These are phyloP conservation scores for Drosophila jambulina DNA, from an alignment of 1,140 invertebrate genomes.

Conservation along the genomic window DNA sequence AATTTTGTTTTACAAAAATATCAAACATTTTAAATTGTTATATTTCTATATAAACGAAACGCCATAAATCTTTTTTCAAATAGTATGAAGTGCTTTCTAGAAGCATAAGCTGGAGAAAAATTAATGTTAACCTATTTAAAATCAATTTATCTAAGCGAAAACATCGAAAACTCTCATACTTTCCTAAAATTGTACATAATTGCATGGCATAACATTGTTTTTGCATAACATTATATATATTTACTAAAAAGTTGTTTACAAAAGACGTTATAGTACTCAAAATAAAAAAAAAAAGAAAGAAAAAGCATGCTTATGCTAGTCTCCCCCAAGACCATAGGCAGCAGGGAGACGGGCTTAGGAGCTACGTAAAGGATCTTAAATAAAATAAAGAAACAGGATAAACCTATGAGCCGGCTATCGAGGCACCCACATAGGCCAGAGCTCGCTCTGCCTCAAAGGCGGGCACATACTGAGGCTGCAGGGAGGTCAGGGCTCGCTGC, in stretches of 20 bases:
- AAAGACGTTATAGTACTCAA: background rate
- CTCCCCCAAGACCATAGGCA: slow-evolving; percentile 2
- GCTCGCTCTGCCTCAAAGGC: slow-evolving; percentile 66
- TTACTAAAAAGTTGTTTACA: slow-evolving; percentile 11
- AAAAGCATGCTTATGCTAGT: background rate
- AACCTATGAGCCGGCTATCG: slow-evolving; percentile 27
- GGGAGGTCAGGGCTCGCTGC: slow-evolving; percentile 61
- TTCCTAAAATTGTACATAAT: background rate
- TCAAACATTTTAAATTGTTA: no score
- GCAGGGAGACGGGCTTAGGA: slow-evolving; percentile 17
- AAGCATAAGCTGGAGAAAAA: background rate
- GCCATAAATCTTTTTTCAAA: no score
- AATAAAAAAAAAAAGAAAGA: background rate
- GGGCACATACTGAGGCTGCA: slow-evolving; percentile 60
- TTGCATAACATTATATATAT: background rate
- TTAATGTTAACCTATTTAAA: background rate
- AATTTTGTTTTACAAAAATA: background rate
- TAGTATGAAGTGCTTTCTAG: no score
- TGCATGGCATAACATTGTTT: background rate
- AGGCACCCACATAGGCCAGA: slow-evolving; percentile 52
- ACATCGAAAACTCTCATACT: background rate
- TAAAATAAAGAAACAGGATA: background rate
- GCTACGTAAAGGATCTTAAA: slow-evolving; percentile 11
- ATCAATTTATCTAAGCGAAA: background rate
- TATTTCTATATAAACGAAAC: background rate